Base-by-base conservation (phyloP, 1,140 invertebrate genomes). In the Hyles vespertilio region DNA sequence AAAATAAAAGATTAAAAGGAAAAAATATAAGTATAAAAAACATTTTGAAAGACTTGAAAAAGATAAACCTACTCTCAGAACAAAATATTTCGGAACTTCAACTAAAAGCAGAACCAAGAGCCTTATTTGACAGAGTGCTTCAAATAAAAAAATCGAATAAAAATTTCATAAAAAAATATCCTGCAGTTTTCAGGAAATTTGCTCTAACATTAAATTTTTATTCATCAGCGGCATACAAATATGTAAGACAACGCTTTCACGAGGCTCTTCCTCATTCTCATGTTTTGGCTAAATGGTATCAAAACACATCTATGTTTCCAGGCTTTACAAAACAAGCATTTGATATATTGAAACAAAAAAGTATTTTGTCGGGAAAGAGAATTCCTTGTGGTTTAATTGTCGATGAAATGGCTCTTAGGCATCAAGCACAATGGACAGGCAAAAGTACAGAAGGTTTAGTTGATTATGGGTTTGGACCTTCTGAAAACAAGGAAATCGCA, bases 171-270 rank as follows among this genome's bases (percentile, higher is more conserved):
- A 33, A 40, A 52, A 50, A 57, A 22, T 50, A 49, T 57, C 34
- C 56, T 12, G n/a, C 32, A 22, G 33, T n/a, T n/a, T 8, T 57
- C 4, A 40, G 34, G 22, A 57, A 57, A 57, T 57, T 82, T 70
- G 68, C 75, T 32, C 34, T 75, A 8, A 74, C 63, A 5, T 47
- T 83, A 34, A 69, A 83, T 47, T 83, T 69, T 59, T 75, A 71
- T 63, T 76, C 70, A 10, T 47, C 67, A 47, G 46, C 52, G n/a
- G 73, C 71, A 3, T 81, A 83, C 49, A 55, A 70, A 51, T 70
- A 63, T 44, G 65, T 64, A 3, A 49, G 65, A 11, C 40, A 54
- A 49, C 11, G n/a, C 5, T 82, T 84, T 67, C 45, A 69, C 44
- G 70, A 55, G 32, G 63, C 57, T 47, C 56, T 79, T 22, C 72